These are phyloP conservation scores for Periophthalmodon schlosseri DNA, from an alignment of 2,113 vertebrate species.

Conservation along the genomic window DNA sequence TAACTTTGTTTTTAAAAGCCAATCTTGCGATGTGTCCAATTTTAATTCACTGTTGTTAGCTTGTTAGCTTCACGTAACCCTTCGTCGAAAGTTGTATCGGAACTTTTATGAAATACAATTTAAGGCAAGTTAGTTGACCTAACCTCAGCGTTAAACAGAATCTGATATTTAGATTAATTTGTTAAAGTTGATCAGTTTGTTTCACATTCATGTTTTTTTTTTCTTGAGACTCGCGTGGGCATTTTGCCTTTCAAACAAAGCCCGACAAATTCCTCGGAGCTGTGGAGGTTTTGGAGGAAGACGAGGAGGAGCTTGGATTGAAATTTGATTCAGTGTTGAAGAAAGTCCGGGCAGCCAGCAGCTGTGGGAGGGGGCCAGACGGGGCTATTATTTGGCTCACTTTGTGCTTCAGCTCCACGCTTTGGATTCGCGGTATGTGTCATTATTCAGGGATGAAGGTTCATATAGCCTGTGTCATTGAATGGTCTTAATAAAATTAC, in stretches of 20 bases:
- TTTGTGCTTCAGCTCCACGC: neutral
- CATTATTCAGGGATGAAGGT: neutral
- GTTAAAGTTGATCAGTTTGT: neutral
- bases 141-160: neutral
- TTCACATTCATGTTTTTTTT: neutral
- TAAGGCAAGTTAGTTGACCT: neutral
- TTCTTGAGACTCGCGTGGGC: neutral
- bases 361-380: slow-evolving; percentile 45
- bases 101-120: neutral
- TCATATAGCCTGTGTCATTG: neutral
- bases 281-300: slow-evolving; percentile 69
- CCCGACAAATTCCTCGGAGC: slow-evolving; percentile 71
- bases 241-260: slow-evolving; percentile 65
- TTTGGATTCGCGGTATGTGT: neutral
- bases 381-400: neutral
- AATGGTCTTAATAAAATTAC: neutral
- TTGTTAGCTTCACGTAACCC: neutral
- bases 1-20: neutral
- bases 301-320: slow-evolving; percentile 78
- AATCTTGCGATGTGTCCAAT: neutral
- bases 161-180: neutral
- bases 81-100: slow-evolving; percentile 2
- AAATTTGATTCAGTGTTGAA: slow-evolving; percentile 72
- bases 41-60: neutral
- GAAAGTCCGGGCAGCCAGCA: slow-evolving; percentile 57